Conservation (phyloP, 1,140 invertebrate species). For the Achroia grisella region DNA sequence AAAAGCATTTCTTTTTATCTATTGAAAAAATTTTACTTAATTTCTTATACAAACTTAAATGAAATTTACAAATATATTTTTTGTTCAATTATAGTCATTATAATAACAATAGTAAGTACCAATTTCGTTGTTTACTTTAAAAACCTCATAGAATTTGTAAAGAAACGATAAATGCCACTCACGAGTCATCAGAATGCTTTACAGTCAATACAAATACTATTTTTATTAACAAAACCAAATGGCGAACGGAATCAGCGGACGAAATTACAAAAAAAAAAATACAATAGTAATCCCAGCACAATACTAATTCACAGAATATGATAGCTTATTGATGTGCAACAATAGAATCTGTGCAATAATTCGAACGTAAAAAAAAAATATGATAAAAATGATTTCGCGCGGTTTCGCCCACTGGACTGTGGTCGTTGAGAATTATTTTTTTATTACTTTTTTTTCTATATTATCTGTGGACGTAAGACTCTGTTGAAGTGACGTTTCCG, state of each 20-base stretch:
- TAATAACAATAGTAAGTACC: too few species aligned
- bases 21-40: too few species aligned
- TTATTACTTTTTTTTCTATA: not conserved
- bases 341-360: not conserved
- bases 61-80: too few species aligned
- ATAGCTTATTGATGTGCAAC: not conserved
- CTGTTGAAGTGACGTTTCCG: constrained; percentile 2
- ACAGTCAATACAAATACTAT: too few species aligned
- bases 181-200: not conserved
- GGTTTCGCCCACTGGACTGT: not conserved
- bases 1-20: too few species aligned
- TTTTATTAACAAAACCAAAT: too few species aligned
- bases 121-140: too few species aligned
- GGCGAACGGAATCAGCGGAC: too few species aligned
- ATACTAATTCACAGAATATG: constrained; percentile 4
- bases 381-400: constrained; percentile 1
- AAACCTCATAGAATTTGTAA: too few species aligned
- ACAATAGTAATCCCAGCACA: constrained; percentile 1
- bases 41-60: too few species aligned
- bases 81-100: too few species aligned
- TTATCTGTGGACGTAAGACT: too few species aligned
- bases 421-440: not conserved
- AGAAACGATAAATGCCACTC: not conserved
- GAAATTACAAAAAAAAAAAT: not conserved
- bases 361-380: not conserved